phyloP scores from a whole-genome alignment of 2,113 vertebrate species.

The Aptenodytes patagonicus region DNA sequence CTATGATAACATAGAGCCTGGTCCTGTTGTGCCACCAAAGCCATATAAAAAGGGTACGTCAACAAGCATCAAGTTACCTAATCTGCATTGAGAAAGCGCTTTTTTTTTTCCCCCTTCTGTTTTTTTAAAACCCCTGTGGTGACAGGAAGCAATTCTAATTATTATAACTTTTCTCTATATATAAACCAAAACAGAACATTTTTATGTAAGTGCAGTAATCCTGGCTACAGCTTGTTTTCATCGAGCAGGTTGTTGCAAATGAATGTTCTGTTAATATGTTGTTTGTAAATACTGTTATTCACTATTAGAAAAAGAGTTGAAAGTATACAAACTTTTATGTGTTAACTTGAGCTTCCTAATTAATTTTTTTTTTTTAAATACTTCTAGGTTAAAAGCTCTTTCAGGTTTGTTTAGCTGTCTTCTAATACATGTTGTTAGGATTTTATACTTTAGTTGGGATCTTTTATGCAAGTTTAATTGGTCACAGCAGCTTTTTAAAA shows the following conservation, averaged over 20 bases:
- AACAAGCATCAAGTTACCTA: not conserved
- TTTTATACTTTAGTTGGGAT: not conserved
- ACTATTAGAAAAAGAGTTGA: not conserved
- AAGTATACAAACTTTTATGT: not conserved
- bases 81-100: not conserved
- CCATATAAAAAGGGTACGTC: conserved; percentile 89
- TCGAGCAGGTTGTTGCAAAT: not conserved
- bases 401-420: not conserved
- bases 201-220: not conserved
- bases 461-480: not conserved
- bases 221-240: not conserved
- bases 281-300: not conserved
- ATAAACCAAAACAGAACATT: not conserved
- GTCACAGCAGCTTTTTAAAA: not conserved
- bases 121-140: not conserved
- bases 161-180: not conserved
- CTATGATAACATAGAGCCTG: conserved; percentile 95
- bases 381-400: not conserved
- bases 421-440: not conserved
- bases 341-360: not conserved
- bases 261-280: not conserved
- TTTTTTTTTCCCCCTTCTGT: fast-evolving
- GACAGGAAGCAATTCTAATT: not conserved
- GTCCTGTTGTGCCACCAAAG: conserved; percentile 91
- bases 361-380: not conserved